Evolutionary conservation across 2,888 invertebrate species (phyloP).

Genomic region (Incurvaria masculella): DNA sequence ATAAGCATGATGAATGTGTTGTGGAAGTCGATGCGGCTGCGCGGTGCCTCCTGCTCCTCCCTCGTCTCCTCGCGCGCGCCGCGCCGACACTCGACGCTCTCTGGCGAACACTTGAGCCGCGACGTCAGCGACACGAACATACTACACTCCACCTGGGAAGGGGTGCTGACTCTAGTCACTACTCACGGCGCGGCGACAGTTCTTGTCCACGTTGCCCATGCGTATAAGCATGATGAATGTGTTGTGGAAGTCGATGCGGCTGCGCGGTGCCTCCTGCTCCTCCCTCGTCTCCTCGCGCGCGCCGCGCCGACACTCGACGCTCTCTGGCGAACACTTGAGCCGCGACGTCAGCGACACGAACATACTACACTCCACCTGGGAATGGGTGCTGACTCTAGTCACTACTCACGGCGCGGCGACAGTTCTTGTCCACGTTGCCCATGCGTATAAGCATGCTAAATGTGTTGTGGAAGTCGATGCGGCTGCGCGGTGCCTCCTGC

Average conservation of each 20-base stretch:
- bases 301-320: too few relatives aligned
- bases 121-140: slow-evolving; percentile 73
- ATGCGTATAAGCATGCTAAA: slow-evolving; percentile 74
- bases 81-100: too few relatives aligned
- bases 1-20: slow-evolving; percentile 73
- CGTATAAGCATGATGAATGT: slow-evolving; percentile 73
- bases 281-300: slow-evolving; percentile 19
- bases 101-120: slow-evolving; percentile 61
- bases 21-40: slow-evolving; percentile 62
- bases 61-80: too few relatives aligned
- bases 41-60: slow-evolving; percentile 29
- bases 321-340: slow-evolving; percentile 61
- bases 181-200: slow-evolving; percentile 56
- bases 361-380: slow-evolving; percentile 66
- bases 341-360: slow-evolving; percentile 72
- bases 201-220: slow-evolving; percentile 68
- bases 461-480: slow-evolving; percentile 67
- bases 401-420: slow-evolving; percentile 55
- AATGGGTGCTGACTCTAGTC: too few relatives aligned
- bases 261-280: slow-evolving; percentile 35
- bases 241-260: slow-evolving; percentile 64
- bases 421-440: slow-evolving; percentile 66
- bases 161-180: too few relatives aligned
- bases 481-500: slow-evolving; percentile 38
- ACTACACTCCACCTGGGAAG: slow-evolving; percentile 65